Base-by-base conservation (phyloP, 2,888 invertebrate genomes). In the Eudemis profundana region DNA sequence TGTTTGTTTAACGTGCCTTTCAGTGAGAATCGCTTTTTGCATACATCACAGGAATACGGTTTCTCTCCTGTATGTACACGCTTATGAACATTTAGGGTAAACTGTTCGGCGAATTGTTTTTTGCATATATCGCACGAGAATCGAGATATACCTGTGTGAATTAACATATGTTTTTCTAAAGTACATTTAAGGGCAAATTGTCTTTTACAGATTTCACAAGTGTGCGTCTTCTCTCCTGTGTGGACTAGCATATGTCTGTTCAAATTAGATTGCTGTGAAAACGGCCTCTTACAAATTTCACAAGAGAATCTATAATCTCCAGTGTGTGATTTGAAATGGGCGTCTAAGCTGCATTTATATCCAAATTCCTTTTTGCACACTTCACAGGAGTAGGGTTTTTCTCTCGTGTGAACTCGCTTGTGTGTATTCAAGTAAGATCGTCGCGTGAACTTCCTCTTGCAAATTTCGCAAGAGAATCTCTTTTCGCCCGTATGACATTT, bases 1-100 rank as follows among this genome's bases (percentile, higher is more conserved):
- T 56, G 56, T 17, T 42, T 44, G 19, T 44, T 44, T 12, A 56
- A 29, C 0, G 56, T 56, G 7, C 56, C 42, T 29, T 56, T 44
- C 8, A 56, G 17, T 29, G 42, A 29, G n/a, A 56, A 56, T 2
- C 17, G 21, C 19, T 56, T 56, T 15, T 56, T 56, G 27, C 56
- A 56, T 3, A 44, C 8, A n/a, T 29, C 27, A 10, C 56, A 56
- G 1, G 56, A 44, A 8, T 44, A 56, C 1, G 54, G 54, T 17
- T 44, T 56, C 12, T 56, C 56, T n/a, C 56, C 56, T 17, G 56
- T 44, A n/a, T 56, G 56, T 12, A 56, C 44, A n/a, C 56, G 56
- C 29, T 42, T 44, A 27, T 56, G 56, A 8, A 56, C 17, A 12
- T 42, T 44, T 17, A 56, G 19, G 27, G 29, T 44, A 29, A 44